These are phyloP conservation scores for Parazoanthus darwini DNA, from an alignment of 92 coral and sea anemone species.

Conservation along the genomic window DNA sequence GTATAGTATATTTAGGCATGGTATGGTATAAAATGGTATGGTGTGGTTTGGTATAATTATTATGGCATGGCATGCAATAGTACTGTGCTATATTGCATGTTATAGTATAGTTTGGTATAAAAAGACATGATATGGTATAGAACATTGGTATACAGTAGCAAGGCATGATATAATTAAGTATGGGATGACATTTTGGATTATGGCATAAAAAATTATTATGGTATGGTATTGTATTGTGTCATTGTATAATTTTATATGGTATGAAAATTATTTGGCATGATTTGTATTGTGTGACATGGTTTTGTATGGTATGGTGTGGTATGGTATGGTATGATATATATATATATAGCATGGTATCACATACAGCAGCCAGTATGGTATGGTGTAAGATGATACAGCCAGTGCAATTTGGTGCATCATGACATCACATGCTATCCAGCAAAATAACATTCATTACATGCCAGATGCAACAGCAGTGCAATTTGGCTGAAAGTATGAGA, in stretches of 20 bases:
- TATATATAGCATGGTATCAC: neutral
- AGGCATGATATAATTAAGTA: neutral
- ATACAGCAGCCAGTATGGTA: neutral
- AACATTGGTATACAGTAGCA: neutral
- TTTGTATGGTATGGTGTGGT: neutral
- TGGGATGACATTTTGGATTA: neutral
- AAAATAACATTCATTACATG: no score
- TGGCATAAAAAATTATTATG: neutral
- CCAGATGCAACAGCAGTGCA: no score
- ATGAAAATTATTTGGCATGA: neutral
- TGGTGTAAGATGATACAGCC: neutral
- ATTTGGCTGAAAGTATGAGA: neutral
- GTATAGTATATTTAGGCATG: neutral
- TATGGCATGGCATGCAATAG: neutral
- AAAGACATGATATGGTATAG: neutral
- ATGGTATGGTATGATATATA: neutral
- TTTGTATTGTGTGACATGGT: neutral
- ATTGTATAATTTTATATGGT: neutral
- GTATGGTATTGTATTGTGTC: neutral
- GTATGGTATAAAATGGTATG: neutral
- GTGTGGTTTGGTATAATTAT: neutral
- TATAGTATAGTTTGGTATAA: neutral
- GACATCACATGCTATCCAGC: neutral
- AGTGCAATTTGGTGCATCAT: neutral
- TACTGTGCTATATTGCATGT: neutral